Conservation (phyloP, 2,113 vertebrate genomes). For the Glaucomys volans region DNA sequence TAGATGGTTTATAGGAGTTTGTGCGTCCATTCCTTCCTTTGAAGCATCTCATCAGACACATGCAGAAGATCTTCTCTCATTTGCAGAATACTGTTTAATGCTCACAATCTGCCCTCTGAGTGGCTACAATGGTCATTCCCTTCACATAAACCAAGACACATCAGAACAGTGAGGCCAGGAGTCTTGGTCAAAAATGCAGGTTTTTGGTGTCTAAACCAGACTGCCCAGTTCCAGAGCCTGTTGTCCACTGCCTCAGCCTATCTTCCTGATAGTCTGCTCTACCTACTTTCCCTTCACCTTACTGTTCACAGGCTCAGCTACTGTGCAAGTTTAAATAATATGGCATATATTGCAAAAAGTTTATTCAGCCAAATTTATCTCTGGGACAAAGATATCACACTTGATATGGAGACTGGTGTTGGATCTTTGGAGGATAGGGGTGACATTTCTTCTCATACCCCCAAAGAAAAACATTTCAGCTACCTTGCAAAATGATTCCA, state of each 20-base stretch:
- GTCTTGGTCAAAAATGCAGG: background rate
- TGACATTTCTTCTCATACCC: background rate
- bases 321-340: background rate
- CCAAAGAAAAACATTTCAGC: background rate
- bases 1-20: too few species aligned
- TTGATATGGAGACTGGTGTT: background rate
- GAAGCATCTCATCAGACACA: background rate
- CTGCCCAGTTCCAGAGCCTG: background rate
- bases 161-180: background rate
- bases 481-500: background rate
- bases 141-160: background rate
- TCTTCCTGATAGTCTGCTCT: rapidly evolving
- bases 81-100: background rate
- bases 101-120: background rate
- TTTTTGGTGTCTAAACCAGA: background rate
- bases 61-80: background rate
- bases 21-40: background rate
- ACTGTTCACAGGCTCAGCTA: background rate
- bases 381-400: background rate
- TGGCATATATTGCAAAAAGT: background rate
- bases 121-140: background rate
- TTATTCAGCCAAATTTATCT: background rate
- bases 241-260: rapidly evolving
- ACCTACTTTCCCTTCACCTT: too few species aligned
- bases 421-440: background rate